Conservation (phyloP, 1,140 invertebrate genomes). For the Pseudomyrmex pallidus region DNA sequence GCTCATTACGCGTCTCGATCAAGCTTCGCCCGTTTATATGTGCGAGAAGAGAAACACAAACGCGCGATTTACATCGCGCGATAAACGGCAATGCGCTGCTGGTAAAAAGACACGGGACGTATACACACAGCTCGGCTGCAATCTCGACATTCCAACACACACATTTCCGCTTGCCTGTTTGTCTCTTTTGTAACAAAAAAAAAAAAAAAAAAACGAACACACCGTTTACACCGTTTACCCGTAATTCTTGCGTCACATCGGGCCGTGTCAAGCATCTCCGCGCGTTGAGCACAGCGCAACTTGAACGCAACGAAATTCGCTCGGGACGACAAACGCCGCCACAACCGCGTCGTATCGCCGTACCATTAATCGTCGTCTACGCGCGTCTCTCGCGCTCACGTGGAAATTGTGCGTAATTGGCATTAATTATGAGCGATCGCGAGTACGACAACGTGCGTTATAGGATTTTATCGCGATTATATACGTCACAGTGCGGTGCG, state of each 20-base stretch:
- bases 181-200: background rate
- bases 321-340: slow-evolving; percentile 36
- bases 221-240: slow-evolving; percentile 48
- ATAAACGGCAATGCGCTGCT: slow-evolving; percentile 13
- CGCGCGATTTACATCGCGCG: slow-evolving; percentile 26
- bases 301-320: slow-evolving; percentile 47
- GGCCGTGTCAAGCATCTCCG: slow-evolving; percentile 6
- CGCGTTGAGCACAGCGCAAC: background rate
- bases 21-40: no score
- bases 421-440: slow-evolving; percentile 48
- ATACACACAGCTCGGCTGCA: slow-evolving; percentile 1
- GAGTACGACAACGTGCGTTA: slow-evolving; percentile 19
- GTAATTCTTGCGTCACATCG: slow-evolving; percentile 49
- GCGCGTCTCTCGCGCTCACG: slow-evolving; percentile 19
- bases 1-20: no score
- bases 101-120: background rate
- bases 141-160: slow-evolving; percentile 35
- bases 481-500: background rate
- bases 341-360: slow-evolving; percentile 41
- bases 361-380: slow-evolving; percentile 61
- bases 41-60: background rate
- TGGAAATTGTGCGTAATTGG: slow-evolving; percentile 61
- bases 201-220: slow-evolving; percentile 1
- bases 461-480: slow-evolving; percentile 22
- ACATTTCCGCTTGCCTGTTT: slow-evolving; percentile 9